A percentile compares a stretch with the other conserved stretches of the same genome.
Conservation (phyloP, 1,140 invertebrate genomes). For the Artemia franciscana region DNA sequence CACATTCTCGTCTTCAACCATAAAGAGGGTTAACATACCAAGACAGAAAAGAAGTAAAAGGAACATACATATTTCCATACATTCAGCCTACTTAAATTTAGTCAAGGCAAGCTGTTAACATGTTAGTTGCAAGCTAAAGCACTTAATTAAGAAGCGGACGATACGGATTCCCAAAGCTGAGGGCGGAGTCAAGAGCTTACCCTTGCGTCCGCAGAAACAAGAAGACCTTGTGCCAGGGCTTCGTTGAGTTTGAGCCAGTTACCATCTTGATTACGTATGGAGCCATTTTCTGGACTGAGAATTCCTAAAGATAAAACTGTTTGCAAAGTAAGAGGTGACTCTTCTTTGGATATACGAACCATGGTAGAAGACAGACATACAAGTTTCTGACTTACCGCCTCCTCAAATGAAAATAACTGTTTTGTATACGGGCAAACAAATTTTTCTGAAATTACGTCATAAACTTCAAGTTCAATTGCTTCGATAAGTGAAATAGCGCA, state of each 20-base stretch:
- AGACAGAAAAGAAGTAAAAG: too few species aligned
- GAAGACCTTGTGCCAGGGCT: conserved; percentile 59
- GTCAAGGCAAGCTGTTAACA: too few species aligned
- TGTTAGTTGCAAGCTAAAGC: too few species aligned
- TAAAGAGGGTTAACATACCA: too few species aligned
- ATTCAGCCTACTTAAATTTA: too few species aligned
- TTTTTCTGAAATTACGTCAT: conserved; percentile 47
- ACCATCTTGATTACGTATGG: conserved; percentile 36
- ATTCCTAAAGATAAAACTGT: conserved; percentile 45
- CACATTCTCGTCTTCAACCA: too few species aligned
- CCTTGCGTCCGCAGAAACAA: conserved; percentile 69
- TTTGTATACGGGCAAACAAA: conserved; percentile 51
- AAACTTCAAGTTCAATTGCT: conserved; percentile 53
- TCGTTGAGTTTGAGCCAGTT: conserved; percentile 54
- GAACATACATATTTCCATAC: too few species aligned
- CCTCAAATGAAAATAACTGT: conserved; percentile 37
- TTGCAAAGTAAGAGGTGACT: conserved; percentile 44
- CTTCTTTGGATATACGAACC: conserved; percentile 49
- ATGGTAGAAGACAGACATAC: conserved; percentile 62
- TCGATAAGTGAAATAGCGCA: conserved; percentile 53
- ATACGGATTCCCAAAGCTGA: too few species aligned
- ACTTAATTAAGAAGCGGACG: too few species aligned
- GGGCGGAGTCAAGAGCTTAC: too few species aligned
- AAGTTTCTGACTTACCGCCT: conserved; percentile 47
- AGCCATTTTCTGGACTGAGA: conserved; percentile 49